Evolutionary conservation across 2,797 vertebrate genomes (phyloP), one percentile per base, ranked within the genome.

Genomic region (Sparus aurata): DNA sequence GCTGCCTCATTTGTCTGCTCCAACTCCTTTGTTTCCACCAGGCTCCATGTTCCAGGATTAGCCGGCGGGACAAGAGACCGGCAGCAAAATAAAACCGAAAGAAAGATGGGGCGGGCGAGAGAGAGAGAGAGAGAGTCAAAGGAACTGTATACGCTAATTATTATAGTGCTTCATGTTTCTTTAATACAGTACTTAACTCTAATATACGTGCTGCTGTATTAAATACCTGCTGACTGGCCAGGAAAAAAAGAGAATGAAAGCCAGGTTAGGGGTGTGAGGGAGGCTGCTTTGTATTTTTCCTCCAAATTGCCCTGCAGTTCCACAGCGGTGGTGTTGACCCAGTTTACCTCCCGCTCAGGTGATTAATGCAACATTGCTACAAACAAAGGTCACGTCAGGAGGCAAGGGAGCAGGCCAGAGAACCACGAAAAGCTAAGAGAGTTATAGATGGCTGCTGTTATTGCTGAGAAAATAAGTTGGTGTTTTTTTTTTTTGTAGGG

Each of bases 1-100:
- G 83, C 87, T 63, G 73, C 86, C 90, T 95, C 94, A 94, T 96
- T 94, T 93, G 88, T 96, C 94, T 95, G 86, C 80, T 85, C 84
- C 80, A 65, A 64, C 85, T 93, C 93, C 92, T 95, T 95, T 95
- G 93, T 95, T 92, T 94, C 82, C 89, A 89, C 18, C 84, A 80
- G 85, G 68, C 83, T 88, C 79, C 63, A 60, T 71, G 63, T 73
- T 88, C 59, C 50, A 80, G 84, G 80, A 82, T 89, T 73, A 87
- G 77, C 79, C 83, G 70, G 67, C 54, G 13, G 75, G 84, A 85
- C 30, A 53, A 55, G 67, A 84, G 61, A 81, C 53, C 7, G 63
- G 63, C 75, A 81, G 69, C 27, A 71, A 69, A 73, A 83, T 8
- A 75, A 65, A 18, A 54, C n/a, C 15, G 27, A 83, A 11, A 38